A percentile compares a stretch with the other conserved stretches of the same genome.
Evolutionary conservation across 2,113 vertebrate genomes (phyloP).

Genomic region (Ceratotherium simum): DNA sequence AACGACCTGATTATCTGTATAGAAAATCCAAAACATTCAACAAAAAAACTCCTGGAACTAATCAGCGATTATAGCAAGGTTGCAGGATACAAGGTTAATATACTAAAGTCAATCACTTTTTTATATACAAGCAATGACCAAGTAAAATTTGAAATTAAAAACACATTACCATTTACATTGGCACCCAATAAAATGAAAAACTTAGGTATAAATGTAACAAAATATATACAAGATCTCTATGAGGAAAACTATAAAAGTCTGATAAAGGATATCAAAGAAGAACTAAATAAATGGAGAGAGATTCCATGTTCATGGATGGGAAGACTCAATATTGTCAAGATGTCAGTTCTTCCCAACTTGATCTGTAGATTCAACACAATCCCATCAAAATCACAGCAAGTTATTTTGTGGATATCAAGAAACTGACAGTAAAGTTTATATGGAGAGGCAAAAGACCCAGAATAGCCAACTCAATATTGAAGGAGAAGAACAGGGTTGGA

Average conservation of each 20-base stretch:
- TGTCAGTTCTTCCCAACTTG: background rate
- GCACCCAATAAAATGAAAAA: background rate
- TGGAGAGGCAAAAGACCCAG: background rate
- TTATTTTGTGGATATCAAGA: background rate
- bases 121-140: background rate
- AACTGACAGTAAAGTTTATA: background rate
- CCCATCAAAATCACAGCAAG: background rate
- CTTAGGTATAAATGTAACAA: background rate
- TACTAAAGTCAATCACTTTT: background rate
- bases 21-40: background rate
- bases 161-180: background rate
- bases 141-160: background rate
- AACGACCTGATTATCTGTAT: background rate
- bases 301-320: background rate
- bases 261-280: background rate
- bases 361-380: background rate
- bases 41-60: background rate
- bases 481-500: background rate
- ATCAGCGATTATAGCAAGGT: background rate
- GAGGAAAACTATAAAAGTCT: background rate
- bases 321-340: background rate
- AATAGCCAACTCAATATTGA: background rate
- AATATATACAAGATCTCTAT: too few relatives aligned
- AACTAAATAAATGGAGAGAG: background rate
- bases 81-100: background rate